Percentiles rank a stretch among this genome's conserved stretches.
phyloP scores from a whole-genome alignment of 2,888 invertebrate species.

The Lithophane ornitopus region DNA sequence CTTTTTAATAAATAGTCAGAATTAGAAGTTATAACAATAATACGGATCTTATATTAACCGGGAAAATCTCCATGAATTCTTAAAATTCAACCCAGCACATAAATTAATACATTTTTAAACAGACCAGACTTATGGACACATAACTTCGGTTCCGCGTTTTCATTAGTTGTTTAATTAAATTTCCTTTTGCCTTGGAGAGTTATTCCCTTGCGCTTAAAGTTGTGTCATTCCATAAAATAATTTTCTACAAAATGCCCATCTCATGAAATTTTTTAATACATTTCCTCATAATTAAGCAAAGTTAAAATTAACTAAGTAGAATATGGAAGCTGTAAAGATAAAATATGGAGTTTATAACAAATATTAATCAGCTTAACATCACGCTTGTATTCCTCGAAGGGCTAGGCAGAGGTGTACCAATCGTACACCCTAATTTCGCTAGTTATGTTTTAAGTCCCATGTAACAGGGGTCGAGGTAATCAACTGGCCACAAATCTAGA shows the following conservation, averaged over 20 bases:
- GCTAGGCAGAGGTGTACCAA: too few species aligned
- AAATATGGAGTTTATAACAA: too few species aligned
- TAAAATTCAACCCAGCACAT: slow-evolving; percentile 17
- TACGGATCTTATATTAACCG: neutral
- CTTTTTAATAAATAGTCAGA: neutral
- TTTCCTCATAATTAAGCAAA: neutral
- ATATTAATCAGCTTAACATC: too few species aligned
- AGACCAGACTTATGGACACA: slow-evolving; percentile 43
- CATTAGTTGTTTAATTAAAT: slow-evolving; percentile 63
- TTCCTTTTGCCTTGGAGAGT: slow-evolving; percentile 44
- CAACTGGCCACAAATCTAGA: too few species aligned
- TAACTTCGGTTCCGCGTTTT: slow-evolving; percentile 60
- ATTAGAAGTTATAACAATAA: neutral
- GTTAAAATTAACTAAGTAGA: too few species aligned
- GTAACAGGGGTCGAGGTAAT: too few species aligned
- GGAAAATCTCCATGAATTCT: neutral
- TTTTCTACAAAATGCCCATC: slow-evolving; percentile 15
- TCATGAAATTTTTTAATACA: slow-evolving; percentile 13
- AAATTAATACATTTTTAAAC: slow-evolving; percentile 41
- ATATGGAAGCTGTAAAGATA: neutral
- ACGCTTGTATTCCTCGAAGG: too few species aligned
- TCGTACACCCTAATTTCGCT: too few species aligned
- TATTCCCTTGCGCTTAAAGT: slow-evolving; percentile 51
- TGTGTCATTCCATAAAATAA: slow-evolving; percentile 35
- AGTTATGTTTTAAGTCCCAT: too few species aligned